Evolutionary conservation across 2,797 vertebrate genomes (phyloP).

Genomic region (Cryptoprocta ferox): DNA sequence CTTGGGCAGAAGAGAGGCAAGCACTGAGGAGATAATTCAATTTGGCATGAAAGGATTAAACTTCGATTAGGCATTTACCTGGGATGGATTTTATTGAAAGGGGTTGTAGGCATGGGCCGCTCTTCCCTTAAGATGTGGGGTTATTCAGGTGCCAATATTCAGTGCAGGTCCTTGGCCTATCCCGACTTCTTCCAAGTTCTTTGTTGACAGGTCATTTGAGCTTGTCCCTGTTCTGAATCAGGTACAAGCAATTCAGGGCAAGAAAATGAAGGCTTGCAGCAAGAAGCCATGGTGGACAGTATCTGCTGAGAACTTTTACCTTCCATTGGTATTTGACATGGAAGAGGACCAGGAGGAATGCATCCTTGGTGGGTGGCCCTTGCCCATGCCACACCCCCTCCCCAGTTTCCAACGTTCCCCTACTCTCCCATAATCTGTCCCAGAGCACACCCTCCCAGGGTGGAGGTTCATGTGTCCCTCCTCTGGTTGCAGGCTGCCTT

Average conservation of each 20-base stretch:
- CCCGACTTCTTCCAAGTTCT: not conserved
- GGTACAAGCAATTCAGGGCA: not conserved
- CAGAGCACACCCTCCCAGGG: too few species aligned
- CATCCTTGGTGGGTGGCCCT: not conserved
- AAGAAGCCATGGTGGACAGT: not conserved
- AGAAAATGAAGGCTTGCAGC: too few species aligned
- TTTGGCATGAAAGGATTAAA: not conserved
- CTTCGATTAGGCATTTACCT: not conserved
- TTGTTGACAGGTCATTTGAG: not conserved
- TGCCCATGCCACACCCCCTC: too few species aligned
- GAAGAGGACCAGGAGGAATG: not conserved
- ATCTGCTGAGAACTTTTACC: not conserved
- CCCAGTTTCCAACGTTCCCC: not conserved
- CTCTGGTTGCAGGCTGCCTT: not conserved
- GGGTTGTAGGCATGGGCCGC: accelerated
- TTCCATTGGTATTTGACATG: not conserved
- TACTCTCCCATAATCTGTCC: accelerated
- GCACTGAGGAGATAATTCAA: not conserved
- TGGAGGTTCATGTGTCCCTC: not conserved
- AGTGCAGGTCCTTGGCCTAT: not conserved
- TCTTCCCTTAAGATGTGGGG: not conserved
- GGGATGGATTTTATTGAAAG: not conserved
- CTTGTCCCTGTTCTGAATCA: not conserved
- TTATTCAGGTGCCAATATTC: not conserved
- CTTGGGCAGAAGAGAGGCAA: not conserved